Conservation (phyloP, 2,888 invertebrate species). For the Drosophila falleni region DNA sequence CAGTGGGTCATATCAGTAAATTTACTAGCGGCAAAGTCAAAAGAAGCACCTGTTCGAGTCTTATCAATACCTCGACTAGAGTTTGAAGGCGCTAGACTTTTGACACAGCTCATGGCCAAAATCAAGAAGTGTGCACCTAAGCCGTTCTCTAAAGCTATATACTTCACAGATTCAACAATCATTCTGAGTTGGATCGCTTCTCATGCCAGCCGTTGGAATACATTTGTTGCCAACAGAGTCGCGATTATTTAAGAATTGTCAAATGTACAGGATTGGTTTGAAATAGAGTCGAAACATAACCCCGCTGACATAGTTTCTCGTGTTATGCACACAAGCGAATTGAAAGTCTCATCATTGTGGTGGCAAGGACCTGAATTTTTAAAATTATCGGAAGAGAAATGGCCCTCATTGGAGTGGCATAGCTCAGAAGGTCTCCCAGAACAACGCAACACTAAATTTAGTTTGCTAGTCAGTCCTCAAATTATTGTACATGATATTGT, state of each 20-base stretch:
- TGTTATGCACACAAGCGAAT: neutral
- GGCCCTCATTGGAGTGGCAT: slow-evolving; percentile 1
- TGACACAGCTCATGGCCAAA: neutral
- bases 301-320: neutral
- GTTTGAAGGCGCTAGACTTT: neutral
- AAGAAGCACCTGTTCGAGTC: neutral
- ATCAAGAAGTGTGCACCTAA: neutral
- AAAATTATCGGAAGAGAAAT: neutral
- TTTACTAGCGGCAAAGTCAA: neutral
- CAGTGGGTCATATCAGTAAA: neutral
- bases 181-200: slow-evolving; percentile 1
- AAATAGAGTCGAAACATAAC: neutral
- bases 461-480: slow-evolving; percentile 1
- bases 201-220: neutral
- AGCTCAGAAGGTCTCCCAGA: neutral
- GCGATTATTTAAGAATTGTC: neutral
- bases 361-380: neutral
- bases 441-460: neutral
- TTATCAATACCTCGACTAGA: neutral
- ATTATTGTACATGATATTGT: neutral
- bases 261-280: neutral
- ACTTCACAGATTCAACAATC: neutral
- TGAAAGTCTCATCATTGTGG: neutral
- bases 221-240: neutral
- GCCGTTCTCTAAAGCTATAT: neutral